Conservation (phyloP, 2,113 vertebrate species). For the Sisor rabdophorus region DNA sequence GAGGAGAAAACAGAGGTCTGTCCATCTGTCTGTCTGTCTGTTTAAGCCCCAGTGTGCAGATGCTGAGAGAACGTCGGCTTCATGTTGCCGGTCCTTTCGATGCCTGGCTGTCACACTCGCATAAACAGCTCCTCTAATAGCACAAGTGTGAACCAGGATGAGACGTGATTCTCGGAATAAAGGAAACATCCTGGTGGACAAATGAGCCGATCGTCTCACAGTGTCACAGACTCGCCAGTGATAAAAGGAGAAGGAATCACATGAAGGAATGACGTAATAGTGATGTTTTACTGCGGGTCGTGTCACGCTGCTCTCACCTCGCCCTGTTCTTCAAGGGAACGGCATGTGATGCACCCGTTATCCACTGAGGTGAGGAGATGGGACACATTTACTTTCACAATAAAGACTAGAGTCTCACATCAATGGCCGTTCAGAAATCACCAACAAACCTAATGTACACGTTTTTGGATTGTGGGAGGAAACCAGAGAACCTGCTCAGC, state of each 20-base stretch:
- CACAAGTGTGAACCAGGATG: slow-evolving; percentile 35
- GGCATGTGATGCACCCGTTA: slow-evolving; percentile 10
- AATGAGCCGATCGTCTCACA: neutral
- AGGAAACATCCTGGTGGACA: neutral
- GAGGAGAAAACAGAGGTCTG: too few relatives aligned
- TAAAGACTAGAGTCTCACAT: neutral
- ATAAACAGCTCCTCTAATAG: slow-evolving; percentile 47
- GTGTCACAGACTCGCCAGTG: neutral
- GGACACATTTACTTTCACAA: slow-evolving; percentile 26
- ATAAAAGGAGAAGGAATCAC: neutral
- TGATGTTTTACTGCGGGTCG: neutral
- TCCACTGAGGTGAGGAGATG: slow-evolving; percentile 17
- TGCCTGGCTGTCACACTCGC: slow-evolving; percentile 31
- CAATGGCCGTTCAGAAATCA: too few relatives aligned
- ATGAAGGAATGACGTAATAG: neutral
- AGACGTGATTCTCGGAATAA: slow-evolving; percentile 10
- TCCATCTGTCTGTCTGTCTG: too few relatives aligned
- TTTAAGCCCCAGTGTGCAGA: slow-evolving; percentile 22
- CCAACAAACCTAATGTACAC: too few relatives aligned
- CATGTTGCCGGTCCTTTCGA: slow-evolving; percentile 25
- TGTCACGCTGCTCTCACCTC: neutral
- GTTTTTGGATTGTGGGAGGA: too few relatives aligned
- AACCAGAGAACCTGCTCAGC: too few relatives aligned
- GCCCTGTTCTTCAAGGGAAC: slow-evolving; percentile 3
- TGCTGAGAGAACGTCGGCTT: slow-evolving; percentile 32